phyloP scores from a whole-genome alignment of 2,888 invertebrate species.

The Thelaira solivaga region DNA sequence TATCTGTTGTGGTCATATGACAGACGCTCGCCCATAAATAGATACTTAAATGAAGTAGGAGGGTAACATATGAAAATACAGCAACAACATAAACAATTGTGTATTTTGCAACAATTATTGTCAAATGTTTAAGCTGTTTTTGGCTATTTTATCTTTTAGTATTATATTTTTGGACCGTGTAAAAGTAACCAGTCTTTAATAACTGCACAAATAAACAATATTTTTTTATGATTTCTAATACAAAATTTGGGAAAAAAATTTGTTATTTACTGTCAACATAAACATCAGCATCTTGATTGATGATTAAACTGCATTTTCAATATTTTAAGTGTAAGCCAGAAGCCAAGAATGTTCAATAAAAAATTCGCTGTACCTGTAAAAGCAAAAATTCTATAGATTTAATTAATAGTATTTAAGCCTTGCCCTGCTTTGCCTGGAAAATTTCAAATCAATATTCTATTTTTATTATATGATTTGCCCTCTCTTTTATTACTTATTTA shows the following conservation, averaged over 20 bases:
- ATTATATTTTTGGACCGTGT: neutral
- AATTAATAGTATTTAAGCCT: no score
- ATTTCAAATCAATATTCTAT: no score
- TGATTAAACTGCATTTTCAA: no score
- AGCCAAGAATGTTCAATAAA: no score
- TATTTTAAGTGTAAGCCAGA: no score
- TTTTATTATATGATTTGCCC: no score
- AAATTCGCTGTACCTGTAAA: no score
- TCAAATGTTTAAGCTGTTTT: slow-evolving; percentile 28
- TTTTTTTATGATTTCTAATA: slow-evolving; percentile 15
- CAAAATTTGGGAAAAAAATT: slow-evolving; percentile 12
- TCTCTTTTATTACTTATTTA: no score
- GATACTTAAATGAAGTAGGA: neutral
- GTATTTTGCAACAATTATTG: slow-evolving; percentile 41
- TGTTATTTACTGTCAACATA: slow-evolving; percentile 20
- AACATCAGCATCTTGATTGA: slow-evolving; percentile 33
- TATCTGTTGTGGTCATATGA: slow-evolving; percentile 4
- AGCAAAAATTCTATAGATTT: no score
- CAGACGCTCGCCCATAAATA: neutral
- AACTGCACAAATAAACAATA: slow-evolving; percentile 17
- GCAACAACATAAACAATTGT: no score
- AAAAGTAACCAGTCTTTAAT: slow-evolving; percentile 5
- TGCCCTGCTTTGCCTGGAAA: no score
- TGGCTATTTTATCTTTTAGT: neutral
- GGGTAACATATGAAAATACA: no score